Evolutionary conservation across 2,113 vertebrate genomes (phyloP).

Genomic region (Ceuthmochares aereus): DNA sequence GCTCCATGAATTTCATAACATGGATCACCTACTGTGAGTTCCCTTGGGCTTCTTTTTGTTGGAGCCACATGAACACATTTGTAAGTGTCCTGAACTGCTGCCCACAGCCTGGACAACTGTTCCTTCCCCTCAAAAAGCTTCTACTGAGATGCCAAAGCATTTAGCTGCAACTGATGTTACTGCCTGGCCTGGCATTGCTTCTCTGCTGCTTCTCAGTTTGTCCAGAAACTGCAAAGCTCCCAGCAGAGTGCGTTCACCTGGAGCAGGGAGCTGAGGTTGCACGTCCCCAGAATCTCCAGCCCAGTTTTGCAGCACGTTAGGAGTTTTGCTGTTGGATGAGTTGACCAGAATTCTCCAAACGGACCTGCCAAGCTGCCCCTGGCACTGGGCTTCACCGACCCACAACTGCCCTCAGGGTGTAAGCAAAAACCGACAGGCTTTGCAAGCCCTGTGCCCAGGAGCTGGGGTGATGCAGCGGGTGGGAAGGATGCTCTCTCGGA

Average conservation of each 20-base stretch:
- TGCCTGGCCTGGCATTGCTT: not conserved
- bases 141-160: not conserved
- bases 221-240: not conserved
- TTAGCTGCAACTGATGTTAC: not conserved
- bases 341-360: not conserved
- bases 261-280: not conserved
- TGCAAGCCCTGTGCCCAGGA: not conserved
- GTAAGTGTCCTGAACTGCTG: not conserved
- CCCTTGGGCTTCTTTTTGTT: not conserved
- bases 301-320: accelerated
- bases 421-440: not conserved
- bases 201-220: not conserved
- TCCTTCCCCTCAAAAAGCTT: not conserved
- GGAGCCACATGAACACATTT: not conserved
- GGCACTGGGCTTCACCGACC: not conserved
- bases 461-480: accelerated
- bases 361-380: not conserved
- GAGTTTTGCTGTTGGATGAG: not conserved
- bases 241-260: not conserved
- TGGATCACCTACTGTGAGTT: not conserved
- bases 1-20: accelerated
- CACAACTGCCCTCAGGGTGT: not conserved
- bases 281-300: not conserved
- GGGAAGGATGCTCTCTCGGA: not conserved
- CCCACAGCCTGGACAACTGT: not conserved